Conservation (phyloP, 2,113 vertebrate genomes). For the Sinocyclocheilus rhinocerous region DNA sequence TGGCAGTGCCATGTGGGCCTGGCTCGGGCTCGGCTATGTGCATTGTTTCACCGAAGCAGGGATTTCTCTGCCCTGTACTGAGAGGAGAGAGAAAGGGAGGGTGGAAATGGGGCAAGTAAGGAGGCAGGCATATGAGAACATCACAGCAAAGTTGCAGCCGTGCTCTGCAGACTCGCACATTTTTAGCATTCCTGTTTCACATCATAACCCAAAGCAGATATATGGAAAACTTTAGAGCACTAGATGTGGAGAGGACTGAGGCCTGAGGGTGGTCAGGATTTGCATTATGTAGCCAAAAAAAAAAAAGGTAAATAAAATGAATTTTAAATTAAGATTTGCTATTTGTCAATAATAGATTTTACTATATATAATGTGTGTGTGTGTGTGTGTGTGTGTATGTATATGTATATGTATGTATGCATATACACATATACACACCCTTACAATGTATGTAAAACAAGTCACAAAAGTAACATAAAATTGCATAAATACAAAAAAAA, state of each 20-base stretch:
- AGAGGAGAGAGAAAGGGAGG: conserved; percentile 20
- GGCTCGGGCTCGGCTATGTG: conserved; percentile 48
- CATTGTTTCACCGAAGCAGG: conserved; percentile 55
- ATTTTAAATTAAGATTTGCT: not conserved
- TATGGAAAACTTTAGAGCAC: not conserved
- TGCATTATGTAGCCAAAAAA: not conserved
- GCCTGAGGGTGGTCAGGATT: not conserved
- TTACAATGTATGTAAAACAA: too few species aligned
- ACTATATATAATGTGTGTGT: too few species aligned
- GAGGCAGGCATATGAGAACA: conserved; percentile 24
- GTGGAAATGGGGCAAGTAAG: conserved; percentile 17
- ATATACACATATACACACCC: too few species aligned
- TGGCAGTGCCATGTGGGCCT: conserved; percentile 65
- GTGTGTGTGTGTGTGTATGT: too few species aligned
- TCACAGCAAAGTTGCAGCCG: conserved; percentile 22
- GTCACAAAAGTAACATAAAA: too few species aligned
- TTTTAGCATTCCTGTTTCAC: conserved; percentile 36
- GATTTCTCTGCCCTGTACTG: conserved; percentile 62
- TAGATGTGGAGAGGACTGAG: conserved; percentile 11
- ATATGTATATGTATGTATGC: too few species aligned
- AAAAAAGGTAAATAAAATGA: not conserved
- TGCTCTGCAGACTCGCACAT: conserved; percentile 11
- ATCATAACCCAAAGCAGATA: conserved; percentile 30
- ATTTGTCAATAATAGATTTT: not conserved
- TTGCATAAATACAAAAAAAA: too few species aligned